A percentile compares a stretch with the other conserved stretches of the same genome.
phyloP scores from a whole-genome alignment of 2,113 vertebrate species.

The Gymnocephalus cernua region DNA sequence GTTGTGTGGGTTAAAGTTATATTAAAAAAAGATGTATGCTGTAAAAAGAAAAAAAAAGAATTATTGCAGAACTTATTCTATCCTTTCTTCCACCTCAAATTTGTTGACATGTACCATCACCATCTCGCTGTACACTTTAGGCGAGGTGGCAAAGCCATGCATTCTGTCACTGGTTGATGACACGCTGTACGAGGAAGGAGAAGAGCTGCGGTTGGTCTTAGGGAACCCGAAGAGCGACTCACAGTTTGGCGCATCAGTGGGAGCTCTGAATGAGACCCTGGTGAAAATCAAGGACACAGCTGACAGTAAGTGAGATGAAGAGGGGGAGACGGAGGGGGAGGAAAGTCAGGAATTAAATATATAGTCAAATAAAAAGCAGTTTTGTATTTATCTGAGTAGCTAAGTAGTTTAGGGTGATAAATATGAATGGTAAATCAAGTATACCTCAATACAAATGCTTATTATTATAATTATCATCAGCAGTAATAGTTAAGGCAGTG shows the following conservation, averaged over 20 bases:
- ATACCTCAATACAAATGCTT: not conserved
- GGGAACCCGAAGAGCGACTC: slow-evolving; percentile 89
- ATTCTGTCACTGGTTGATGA: slow-evolving; percentile 89
- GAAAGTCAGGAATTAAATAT: not conserved
- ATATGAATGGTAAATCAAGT: not conserved
- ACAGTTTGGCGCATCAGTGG: slow-evolving; percentile 90
- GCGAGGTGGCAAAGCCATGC: slow-evolving; percentile 91
- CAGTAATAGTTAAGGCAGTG: not conserved
- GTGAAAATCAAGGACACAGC: slow-evolving; percentile 90
- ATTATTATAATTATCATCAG: not conserved
- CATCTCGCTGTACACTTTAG: slow-evolving; percentile 75
- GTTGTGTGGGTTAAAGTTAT: not conserved
- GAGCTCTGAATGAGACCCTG: slow-evolving; percentile 89
- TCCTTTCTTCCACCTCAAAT: slow-evolving; percentile 3
- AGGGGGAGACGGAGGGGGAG: not conserved
- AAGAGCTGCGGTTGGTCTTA: slow-evolving; percentile 92
- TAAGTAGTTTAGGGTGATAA: not conserved
- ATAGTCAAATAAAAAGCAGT: not conserved
- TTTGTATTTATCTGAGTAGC: not conserved
- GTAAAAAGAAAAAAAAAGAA: not conserved
- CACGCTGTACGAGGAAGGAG: slow-evolving; percentile 87
- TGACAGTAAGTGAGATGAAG: slow-evolving; percentile 89
- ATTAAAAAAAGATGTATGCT: slow-evolving; percentile 10
- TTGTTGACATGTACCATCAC: slow-evolving; percentile 15
- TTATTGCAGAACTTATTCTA: not conserved